Base-by-base conservation (phyloP, 2,797 vertebrate species). In the Hydrophis major region DNA sequence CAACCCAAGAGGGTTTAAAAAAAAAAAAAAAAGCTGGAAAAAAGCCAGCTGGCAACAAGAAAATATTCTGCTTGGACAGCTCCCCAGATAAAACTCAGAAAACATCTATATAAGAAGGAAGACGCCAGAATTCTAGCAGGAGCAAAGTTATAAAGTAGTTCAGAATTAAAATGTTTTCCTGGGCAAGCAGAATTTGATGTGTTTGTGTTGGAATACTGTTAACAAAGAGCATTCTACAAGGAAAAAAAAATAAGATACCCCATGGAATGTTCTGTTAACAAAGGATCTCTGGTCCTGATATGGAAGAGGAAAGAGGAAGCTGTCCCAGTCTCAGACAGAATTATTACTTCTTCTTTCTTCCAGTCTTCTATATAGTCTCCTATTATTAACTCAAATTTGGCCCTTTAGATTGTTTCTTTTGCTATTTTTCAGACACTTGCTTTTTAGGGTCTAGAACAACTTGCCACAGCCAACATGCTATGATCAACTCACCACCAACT, bases 21-120 rank as follows among this genome's bases (percentile, higher is more conserved):
- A 50, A 50, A 50, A 50, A 50, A 50, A 50, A 7, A 50, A 1
- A 32, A 32, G 12, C 1, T 86, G 87, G 11, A 16, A 56, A 28
- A 12, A 47, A 92, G 63, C 28, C 25, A 74, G 42, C 0, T 47
- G 66, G 28, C 14, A 53, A 42, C 0, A 63, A 94, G 86, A 92
- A 93, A 83, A 4, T 10, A 87, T 91, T 92, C 74, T n/a, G 69
- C 11, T 27, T 57, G 0, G 0, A 55, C 3, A 92, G 83, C 57
- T 87, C 0, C 3, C 37, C 90, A 69, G 2, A 94, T 50, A 4
- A 92, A 93, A 86, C 91, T 6, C 32, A 93, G 95, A 91, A 95
- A 90, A 55, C 2, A 95, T 37, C 6, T 56, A 91, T 6, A 86
- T 20, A 95, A 93, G 57, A 94, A 89, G 60, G 20, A 78, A 91